phyloP scores from a whole-genome alignment of 37 sponge, comb jelly and placozoan species.

The Theonella swinhoei region DNA sequence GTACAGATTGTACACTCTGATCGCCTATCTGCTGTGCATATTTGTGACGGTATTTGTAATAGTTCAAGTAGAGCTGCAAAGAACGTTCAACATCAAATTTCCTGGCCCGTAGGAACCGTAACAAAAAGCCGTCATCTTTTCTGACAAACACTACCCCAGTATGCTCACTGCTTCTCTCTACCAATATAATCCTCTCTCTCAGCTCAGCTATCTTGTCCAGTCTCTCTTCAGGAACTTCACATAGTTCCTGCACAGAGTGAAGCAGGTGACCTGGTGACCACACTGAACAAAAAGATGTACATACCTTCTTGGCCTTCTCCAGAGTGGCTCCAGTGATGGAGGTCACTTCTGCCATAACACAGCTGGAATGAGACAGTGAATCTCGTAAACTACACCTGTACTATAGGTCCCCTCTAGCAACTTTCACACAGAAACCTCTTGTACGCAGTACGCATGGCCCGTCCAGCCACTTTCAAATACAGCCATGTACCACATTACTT shows the following conservation, averaged over 20 bases:
- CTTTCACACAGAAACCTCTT: too few species aligned
- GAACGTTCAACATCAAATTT: slow-evolving; percentile 45
- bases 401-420: too few species aligned
- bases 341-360: background rate
- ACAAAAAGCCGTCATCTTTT: slow-evolving; percentile 26
- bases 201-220: background rate
- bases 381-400: too few species aligned
- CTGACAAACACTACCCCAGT: background rate
- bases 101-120: slow-evolving; percentile 42
- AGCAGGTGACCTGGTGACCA: background rate
- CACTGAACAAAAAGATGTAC: background rate
- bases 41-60: slow-evolving; percentile 10
- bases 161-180: background rate
- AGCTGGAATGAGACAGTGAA: too few species aligned
- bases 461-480: too few species aligned
- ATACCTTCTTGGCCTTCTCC: slow-evolving; percentile 27
- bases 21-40: slow-evolving; percentile 20
- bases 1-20: background rate
- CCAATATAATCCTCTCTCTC: background rate
- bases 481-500: too few species aligned
- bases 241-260: background rate
- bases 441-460: too few species aligned
- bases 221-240: background rate
- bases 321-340: slow-evolving; percentile 17
- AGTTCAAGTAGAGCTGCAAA: slow-evolving; percentile 28